phyloP scores from a whole-genome alignment of 2,797 vertebrate genomes.

The Aselliscus stoliczkanus region DNA sequence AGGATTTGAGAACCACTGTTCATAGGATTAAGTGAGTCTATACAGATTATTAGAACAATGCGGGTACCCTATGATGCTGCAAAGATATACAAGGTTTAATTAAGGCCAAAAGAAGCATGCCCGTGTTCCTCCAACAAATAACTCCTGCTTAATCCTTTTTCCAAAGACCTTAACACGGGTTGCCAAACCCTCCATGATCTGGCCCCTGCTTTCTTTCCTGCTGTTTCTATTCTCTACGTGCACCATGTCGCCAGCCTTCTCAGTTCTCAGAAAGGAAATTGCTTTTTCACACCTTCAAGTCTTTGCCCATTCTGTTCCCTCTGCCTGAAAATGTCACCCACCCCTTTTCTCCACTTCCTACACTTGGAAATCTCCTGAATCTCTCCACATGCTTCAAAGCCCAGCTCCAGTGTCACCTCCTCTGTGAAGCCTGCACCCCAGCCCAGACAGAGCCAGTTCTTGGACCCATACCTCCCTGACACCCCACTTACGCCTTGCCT shows the following conservation, averaged over 20 bases:
- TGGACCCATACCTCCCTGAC: not conserved
- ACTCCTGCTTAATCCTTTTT: not conserved
- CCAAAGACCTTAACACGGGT: not conserved
- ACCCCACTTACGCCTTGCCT: not conserved
- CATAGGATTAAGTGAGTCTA: not conserved
- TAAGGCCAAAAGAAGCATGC: not conserved
- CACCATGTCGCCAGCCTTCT: not conserved
- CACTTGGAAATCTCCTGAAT: not conserved
- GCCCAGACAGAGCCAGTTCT: not conserved
- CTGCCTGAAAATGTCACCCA: not conserved
- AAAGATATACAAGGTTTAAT: slow-evolving; percentile 24
- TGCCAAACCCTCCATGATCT: not conserved
- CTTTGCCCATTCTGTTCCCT: not conserved
- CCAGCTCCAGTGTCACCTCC: not conserved
- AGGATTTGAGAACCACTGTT: slow-evolving; percentile 19
- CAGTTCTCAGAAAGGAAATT: not conserved
- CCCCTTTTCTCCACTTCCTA: not conserved
- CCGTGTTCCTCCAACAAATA: not conserved
- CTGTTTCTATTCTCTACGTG: not conserved
- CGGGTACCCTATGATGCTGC: not conserved
- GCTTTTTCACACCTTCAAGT: not conserved
- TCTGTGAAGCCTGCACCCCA: not conserved
- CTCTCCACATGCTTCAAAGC: not conserved
- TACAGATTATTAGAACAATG: not conserved
- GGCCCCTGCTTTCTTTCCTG: not conserved